Evolutionary conservation across 1,140 invertebrate species (phyloP), one percentile per base, ranked within the genome.

Genomic region (Charaxes varanes): DNA sequence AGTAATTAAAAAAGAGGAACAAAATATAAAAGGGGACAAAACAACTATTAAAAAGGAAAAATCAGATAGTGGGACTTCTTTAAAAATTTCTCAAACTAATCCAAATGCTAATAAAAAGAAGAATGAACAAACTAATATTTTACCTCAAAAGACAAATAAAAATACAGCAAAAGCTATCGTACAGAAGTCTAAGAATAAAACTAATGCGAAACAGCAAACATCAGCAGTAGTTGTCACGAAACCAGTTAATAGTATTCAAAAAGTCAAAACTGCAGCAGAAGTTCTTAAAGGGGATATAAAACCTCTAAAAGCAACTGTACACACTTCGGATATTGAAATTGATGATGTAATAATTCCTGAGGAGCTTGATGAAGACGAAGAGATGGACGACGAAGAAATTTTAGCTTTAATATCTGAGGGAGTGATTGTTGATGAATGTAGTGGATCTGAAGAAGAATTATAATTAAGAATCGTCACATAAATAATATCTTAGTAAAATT

Each of bases 361-460:
- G 4, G 15, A 38, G 22, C 26, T 46, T 12, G 36, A 52, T 38
- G 62, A 66, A 31, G 58, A 45, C 41, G 76, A 80, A 15, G 72
- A 74, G 46, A 50, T 73, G 21, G 51, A 64, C 21, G 73, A 78
- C 42, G 36, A 65, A 24, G 71, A 74, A 26, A 74, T 81, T 15
- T 14, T 74, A 3, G 67, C 65, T 1, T 49, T 78, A 3, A 60
- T 81, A 41, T 69, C 71, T 8, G 53, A 56, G 11, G 71, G 67
- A 4, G 67, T 81, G 3, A 57, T 81, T 18, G 22, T 78, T 18
- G 77, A 81, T 34, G 71, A 78, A 41, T 81, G 71, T 24, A 56
- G 53, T 34, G 65, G 58, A 1, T 70, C 72, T 10, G 76, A 76
- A 12, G 59, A 57, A 6, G 66, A 74, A 23, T 64, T 38, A 34